These are phyloP conservation scores for Brachypterus glaber DNA, from an alignment of 2,888 invertebrate genomes.

Conservation along the genomic window DNA sequence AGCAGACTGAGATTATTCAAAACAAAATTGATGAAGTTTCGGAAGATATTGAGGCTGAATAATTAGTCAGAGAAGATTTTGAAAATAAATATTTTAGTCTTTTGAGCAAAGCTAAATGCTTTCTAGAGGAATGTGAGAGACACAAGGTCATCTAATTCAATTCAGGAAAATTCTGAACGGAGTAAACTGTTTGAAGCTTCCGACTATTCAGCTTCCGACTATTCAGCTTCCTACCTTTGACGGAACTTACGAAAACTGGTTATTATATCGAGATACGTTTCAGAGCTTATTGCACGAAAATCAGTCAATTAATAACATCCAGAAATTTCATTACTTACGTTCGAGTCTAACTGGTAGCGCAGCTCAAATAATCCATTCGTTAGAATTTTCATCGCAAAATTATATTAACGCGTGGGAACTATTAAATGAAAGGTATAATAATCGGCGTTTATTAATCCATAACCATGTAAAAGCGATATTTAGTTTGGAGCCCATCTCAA, in stretches of 20 bases:
- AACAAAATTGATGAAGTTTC: too few species aligned
- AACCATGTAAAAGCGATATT: slow-evolving; percentile 12
- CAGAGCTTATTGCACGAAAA: slow-evolving; percentile 15
- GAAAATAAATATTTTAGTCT: too few species aligned
- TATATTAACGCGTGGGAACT: slow-evolving; percentile 13
- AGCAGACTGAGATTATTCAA: too few species aligned
- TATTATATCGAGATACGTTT: slow-evolving; percentile 11
- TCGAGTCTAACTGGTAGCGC: slow-evolving; percentile 8
- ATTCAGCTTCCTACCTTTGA: slow-evolving; percentile 9
- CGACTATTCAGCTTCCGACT: too few species aligned
- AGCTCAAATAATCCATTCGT: slow-evolving; percentile 9
- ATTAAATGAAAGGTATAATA: slow-evolving; percentile 12
- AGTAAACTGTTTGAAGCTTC: too few species aligned
- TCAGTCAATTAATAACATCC: slow-evolving; percentile 1
- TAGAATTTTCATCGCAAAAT: slow-evolving; percentile 11
- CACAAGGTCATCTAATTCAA: too few species aligned
- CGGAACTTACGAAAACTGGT: slow-evolving; percentile 12
- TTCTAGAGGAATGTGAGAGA: too few species aligned
- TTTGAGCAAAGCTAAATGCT: too few species aligned
- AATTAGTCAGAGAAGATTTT: too few species aligned
- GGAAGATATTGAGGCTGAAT: too few species aligned
- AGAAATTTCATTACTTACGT: slow-evolving; percentile 16
- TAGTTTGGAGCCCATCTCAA: slow-evolving; percentile 1
- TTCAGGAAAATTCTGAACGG: too few species aligned
- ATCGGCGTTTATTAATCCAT: slow-evolving; percentile 7